These are phyloP conservation scores for Agonopterix heracliana DNA, from an alignment of 2,888 invertebrate species.

Conservation along the genomic window DNA sequence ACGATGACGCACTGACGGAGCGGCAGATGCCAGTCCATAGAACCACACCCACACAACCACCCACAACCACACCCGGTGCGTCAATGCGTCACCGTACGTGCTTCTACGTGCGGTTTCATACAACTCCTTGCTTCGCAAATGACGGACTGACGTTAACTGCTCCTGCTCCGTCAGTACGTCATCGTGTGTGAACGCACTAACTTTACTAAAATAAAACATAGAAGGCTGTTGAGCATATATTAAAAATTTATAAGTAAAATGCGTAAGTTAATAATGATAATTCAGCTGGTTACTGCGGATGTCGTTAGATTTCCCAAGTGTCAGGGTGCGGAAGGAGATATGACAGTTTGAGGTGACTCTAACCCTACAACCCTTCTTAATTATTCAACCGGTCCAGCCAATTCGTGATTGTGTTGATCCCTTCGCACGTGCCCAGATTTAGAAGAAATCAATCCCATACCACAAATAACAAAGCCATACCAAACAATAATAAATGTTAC, in stretches of 20 bases:
- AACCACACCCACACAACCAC: too few relatives aligned
- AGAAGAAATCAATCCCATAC: slow-evolving; percentile 19
- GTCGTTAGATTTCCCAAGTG: slow-evolving; percentile 26
- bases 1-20: too few relatives aligned
- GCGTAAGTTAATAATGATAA: slow-evolving; percentile 1
- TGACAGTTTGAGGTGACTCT: slow-evolving; percentile 37
- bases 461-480: neutral
- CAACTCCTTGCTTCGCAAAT: too few relatives aligned
- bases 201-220: too few relatives aligned
- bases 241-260: neutral
- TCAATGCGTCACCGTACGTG: too few relatives aligned
- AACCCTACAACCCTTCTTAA: slow-evolving; percentile 44
- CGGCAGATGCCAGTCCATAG: too few relatives aligned
- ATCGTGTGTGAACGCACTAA: too few relatives aligned
- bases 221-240: neutral
- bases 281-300: slow-evolving; percentile 10
- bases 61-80: too few relatives aligned
- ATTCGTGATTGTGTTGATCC: slow-evolving; percentile 35
- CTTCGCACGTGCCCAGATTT: slow-evolving; percentile 25
- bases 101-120: too few relatives aligned
- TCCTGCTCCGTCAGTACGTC: too few relatives aligned
- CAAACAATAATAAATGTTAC: too few relatives aligned
- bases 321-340: slow-evolving; percentile 34
- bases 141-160: too few relatives aligned
- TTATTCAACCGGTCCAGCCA: slow-evolving; percentile 45